Percentiles rank a stretch among this genome's conserved stretches.
Conservation (phyloP, 1,140 invertebrate genomes). For the Drosophila lacteicornis region DNA sequence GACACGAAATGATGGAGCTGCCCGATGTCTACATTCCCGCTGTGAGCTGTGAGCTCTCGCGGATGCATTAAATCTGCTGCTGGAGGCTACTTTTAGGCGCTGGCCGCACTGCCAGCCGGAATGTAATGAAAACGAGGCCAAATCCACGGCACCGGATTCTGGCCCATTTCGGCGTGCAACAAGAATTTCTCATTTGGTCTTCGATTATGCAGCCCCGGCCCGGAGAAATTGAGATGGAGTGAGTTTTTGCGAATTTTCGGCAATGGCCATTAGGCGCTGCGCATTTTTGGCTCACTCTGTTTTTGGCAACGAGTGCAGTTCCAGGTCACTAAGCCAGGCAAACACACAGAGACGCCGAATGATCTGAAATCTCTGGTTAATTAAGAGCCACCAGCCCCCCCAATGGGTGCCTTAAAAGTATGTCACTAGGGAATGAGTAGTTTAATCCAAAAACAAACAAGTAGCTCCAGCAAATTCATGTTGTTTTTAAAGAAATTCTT, state of each 20-base stretch:
- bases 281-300: slow-evolving; percentile 36
- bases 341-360: background rate
- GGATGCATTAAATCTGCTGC: slow-evolving; percentile 64
- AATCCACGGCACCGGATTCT: slow-evolving; percentile 22
- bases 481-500: no score
- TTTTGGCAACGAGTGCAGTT: slow-evolving; percentile 28
- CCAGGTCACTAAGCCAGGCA: slow-evolving; percentile 19
- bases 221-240: slow-evolving; percentile 5
- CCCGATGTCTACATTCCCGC: slow-evolving; percentile 11
- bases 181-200: slow-evolving; percentile 64
- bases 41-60: slow-evolving; percentile 22
- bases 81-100: slow-evolving; percentile 59
- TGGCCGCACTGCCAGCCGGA: slow-evolving; percentile 5
- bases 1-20: slow-evolving; percentile 60
- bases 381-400: background rate
- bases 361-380: slow-evolving; percentile 9
- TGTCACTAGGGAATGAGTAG: background rate
- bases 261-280: slow-evolving; percentile 23
- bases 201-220: slow-evolving; percentile 41
- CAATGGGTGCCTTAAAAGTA: background rate
- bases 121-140: slow-evolving; percentile 63
- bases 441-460: background rate
- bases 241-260: slow-evolving; percentile 10
- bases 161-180: slow-evolving; percentile 31
- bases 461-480: no score